phyloP scores from a whole-genome alignment of 2,113 vertebrate species.

The Pedetes capensis region DNA sequence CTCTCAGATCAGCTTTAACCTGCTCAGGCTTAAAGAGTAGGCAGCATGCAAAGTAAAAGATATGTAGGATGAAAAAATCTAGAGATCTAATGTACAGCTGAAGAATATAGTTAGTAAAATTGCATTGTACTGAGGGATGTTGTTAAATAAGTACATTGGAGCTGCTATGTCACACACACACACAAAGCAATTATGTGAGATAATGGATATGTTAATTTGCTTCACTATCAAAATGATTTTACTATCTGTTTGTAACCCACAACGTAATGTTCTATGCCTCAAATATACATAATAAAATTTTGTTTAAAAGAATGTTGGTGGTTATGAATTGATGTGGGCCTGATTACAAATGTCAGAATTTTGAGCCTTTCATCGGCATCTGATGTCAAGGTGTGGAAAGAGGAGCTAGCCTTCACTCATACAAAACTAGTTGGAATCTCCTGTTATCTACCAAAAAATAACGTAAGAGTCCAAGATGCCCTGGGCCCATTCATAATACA shows the following conservation, averaged over 20 bases:
- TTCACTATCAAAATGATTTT: not conserved
- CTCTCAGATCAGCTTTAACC: no score
- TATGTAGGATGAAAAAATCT: not conserved
- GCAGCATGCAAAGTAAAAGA: not conserved
- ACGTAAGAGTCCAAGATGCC: not conserved
- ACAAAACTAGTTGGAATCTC: not conserved
- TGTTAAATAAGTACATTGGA: not conserved
- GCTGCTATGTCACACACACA: not conserved
- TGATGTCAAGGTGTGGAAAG: not conserved
- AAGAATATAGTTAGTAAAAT: not conserved
- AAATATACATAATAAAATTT: not conserved
- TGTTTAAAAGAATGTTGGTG: not conserved
- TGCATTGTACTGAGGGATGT: not conserved
- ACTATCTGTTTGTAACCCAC: not conserved
- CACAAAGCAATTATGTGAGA: not conserved
- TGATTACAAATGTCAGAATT: not conserved
- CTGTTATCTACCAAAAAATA: not conserved
- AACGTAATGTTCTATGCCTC: not conserved
- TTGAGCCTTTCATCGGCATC: not conserved
- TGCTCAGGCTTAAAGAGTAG: not conserved
- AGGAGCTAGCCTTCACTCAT: not conserved
- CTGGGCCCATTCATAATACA: not conserved
- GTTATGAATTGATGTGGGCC: not conserved
- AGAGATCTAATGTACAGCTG: no score
- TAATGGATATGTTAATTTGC: not conserved